Conservation (phyloP, 2,797 vertebrate species). For the Streptopelia turtur region DNA sequence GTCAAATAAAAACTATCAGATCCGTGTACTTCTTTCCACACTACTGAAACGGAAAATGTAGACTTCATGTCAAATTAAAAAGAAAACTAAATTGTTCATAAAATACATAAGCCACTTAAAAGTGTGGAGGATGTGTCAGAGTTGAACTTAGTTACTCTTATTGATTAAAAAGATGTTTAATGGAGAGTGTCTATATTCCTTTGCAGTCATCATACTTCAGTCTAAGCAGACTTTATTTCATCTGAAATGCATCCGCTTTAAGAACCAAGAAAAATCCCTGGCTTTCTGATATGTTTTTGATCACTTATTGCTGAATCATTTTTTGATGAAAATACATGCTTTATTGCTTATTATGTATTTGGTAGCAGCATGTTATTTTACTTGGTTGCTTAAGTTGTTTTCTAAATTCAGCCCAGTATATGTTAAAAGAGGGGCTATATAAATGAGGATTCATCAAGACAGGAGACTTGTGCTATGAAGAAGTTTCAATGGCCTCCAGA, state of each 20-base stretch:
- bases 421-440: not conserved
- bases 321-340: not conserved
- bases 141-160: not conserved
- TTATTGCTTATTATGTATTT: not conserved
- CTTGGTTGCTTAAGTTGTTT: constrained; percentile 1
- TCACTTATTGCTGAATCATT: not conserved
- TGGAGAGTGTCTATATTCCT: not conserved
- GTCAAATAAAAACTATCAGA: constrained; percentile 23
- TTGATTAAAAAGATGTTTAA: not conserved
- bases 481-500: not conserved
- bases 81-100: not conserved
- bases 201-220: not conserved
- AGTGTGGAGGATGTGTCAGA: not conserved
- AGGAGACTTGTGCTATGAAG: not conserved
- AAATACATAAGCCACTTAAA: not conserved
- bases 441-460: not conserved
- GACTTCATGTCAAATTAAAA: not conserved
- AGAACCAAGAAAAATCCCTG: not conserved
- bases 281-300: not conserved
- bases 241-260: not conserved
- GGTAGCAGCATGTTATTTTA: not conserved
- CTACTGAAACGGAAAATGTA: not conserved
- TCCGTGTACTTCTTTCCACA: not conserved
- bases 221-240: not conserved
- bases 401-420: not conserved